Evolutionary conservation across 2,797 vertebrate species (phyloP).

Genomic region (Clarias platycephalus): DNA sequence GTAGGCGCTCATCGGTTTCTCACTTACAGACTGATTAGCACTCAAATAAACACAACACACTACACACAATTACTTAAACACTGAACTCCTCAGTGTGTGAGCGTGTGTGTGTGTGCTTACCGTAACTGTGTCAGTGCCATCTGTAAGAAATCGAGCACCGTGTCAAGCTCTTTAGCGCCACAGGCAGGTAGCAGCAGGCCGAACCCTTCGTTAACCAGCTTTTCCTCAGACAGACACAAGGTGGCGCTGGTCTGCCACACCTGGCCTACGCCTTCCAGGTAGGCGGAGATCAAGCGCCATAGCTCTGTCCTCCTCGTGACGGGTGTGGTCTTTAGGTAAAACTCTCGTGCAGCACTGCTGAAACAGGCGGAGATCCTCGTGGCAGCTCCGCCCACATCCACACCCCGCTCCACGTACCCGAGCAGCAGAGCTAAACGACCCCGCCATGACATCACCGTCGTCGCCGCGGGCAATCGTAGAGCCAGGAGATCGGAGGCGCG

Average conservation of each 20-base stretch:
- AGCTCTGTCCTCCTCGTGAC: conserved; percentile 79
- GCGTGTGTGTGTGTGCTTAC: conserved; percentile 70
- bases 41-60: background rate
- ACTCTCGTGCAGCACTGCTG: conserved; percentile 85
- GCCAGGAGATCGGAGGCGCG: conserved; percentile 82
- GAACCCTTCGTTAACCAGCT: conserved; percentile 90
- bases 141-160: conserved; percentile 85
- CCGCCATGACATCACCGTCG: conserved; percentile 51
- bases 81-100: background rate
- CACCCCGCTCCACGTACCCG: conserved; percentile 82
- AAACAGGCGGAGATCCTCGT: conserved; percentile 83
- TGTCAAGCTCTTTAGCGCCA: conserved; percentile 83
- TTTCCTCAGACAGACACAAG: conserved; percentile 88
- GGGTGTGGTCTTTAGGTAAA: conserved; percentile 85
- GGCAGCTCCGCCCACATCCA: conserved; percentile 76
- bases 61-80: background rate
- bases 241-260: conserved; percentile 87
- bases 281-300: conserved; percentile 89
- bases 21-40: background rate
- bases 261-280: conserved; percentile 90
- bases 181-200: conserved; percentile 90
- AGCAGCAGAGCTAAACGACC: conserved; percentile 46
- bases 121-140: conserved; percentile 84
- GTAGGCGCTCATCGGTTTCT: conserved; percentile 5
- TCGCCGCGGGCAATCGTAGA: conserved; percentile 74